phyloP scores from a whole-genome alignment of 2,113 vertebrate genomes.

The Sturnus vulgaris region DNA sequence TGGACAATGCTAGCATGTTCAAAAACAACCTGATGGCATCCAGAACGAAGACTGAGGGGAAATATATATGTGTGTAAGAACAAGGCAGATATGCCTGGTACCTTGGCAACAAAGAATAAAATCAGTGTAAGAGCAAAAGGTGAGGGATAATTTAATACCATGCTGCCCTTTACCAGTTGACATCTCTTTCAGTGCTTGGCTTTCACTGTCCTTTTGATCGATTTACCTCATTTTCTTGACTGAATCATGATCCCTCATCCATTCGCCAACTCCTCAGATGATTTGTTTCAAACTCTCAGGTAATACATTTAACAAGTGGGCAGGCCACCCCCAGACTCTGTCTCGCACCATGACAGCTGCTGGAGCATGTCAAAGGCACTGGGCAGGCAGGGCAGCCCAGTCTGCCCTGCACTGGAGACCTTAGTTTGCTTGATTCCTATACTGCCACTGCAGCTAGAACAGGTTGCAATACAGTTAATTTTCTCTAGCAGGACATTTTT shows the following conservation, averaged over 20 bases:
- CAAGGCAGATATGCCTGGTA: conserved; percentile 6
- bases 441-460: not conserved
- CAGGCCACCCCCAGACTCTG: not conserved
- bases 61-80: not conserved
- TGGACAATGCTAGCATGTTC: not conserved
- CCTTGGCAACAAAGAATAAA: conserved; percentile 54
- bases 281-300: not conserved
- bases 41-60: not conserved
- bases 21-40: not conserved
- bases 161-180: conserved; percentile 39
- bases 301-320: not conserved
- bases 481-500: not conserved
- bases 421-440: not conserved
- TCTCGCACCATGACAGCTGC: not conserved
- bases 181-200: not conserved
- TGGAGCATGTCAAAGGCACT: not conserved
- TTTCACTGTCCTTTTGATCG: conserved; percentile 4
- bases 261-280: not conserved
- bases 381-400: not conserved
- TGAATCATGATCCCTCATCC: not conserved
- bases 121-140: conserved; percentile 39
- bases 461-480: not conserved
- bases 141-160: conserved; percentile 49
- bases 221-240: conserved; percentile 14
- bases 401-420: not conserved